These are phyloP conservation scores for Glaucidium brasilianum DNA, from an alignment of 2,113 vertebrate genomes.

Conservation along the genomic window DNA sequence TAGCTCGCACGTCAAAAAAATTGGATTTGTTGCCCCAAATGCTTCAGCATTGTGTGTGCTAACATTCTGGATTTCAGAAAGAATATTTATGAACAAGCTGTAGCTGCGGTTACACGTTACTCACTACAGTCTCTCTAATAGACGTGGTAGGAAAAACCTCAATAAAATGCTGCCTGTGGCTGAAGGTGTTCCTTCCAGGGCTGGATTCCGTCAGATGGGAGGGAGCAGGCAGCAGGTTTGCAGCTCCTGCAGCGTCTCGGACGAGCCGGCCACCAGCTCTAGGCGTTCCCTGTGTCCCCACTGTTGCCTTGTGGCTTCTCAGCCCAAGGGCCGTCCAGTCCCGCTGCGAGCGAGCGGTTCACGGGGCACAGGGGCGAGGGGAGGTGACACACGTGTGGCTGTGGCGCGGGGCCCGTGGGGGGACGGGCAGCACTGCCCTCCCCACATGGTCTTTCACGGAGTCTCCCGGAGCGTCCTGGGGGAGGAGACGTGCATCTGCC, in stretches of 20 bases:
- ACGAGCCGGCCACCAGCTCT: fast-evolving
- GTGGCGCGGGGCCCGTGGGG: fast-evolving
- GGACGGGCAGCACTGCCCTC: not conserved
- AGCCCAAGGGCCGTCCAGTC: not conserved
- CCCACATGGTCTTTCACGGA: fast-evolving
- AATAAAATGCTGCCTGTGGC: fast-evolving
- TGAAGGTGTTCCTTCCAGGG: not conserved
- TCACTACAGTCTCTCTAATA: not conserved
- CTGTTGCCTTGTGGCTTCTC: not conserved
- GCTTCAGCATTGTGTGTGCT: not conserved
- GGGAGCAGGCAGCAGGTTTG: not conserved
- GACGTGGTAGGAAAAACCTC: not conserved
- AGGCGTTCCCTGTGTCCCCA: fast-evolving
- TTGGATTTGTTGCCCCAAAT: not conserved
- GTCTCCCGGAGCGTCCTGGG: not conserved
- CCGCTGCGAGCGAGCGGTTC: not conserved
- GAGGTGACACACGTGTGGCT: not conserved
- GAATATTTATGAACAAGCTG: not conserved
- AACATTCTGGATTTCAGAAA: fast-evolving
- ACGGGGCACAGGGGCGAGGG: not conserved
- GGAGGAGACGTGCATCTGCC: not conserved
- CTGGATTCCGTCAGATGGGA: not conserved
- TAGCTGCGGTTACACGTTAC: not conserved
- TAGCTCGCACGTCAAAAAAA: fast-evolving
- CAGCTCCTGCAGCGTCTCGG: not conserved